phyloP scores from a whole-genome alignment of 2,888 invertebrate species.

The Coenonympha arcania region DNA sequence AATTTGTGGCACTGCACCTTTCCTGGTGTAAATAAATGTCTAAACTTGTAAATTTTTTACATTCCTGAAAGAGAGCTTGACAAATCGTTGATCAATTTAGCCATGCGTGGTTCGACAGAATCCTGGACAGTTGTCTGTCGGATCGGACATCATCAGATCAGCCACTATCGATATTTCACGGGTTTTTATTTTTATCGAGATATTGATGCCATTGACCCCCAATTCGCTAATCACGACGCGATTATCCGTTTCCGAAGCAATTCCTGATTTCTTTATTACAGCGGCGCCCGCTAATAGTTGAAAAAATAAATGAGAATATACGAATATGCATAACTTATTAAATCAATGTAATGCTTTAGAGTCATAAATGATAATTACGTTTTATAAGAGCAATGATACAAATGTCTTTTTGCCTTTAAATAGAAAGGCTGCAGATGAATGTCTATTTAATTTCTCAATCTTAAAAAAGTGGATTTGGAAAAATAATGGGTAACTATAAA shows the following conservation, averaged over 20 bases:
- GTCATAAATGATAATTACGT: not conserved
- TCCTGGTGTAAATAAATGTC: conserved; percentile 3
- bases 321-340: not conserved
- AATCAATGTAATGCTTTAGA: not conserved
- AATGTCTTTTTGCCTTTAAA: too few species aligned
- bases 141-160: not conserved
- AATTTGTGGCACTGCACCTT: not conserved
- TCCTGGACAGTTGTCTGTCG: conserved; percentile 17
- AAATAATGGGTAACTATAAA: too few species aligned
- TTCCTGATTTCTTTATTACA: not conserved
- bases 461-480: too few species aligned
- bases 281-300: not conserved
- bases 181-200: not conserved
- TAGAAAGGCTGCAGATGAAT: too few species aligned
- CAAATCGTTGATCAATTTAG: conserved; percentile 36
- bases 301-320: not conserved
- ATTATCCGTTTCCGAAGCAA: conserved; percentile 1
- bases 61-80: not conserved
- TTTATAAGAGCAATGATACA: too few species aligned
- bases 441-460: too few species aligned
- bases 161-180: not conserved
- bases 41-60: not conserved
- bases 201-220: not conserved
- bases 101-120: conserved; percentile 64
- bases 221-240: not conserved